Percentiles rank a stretch among this genome's conserved stretches.
Conservation (phyloP, 2,888 invertebrate genomes). For the Aphodius granarius region DNA sequence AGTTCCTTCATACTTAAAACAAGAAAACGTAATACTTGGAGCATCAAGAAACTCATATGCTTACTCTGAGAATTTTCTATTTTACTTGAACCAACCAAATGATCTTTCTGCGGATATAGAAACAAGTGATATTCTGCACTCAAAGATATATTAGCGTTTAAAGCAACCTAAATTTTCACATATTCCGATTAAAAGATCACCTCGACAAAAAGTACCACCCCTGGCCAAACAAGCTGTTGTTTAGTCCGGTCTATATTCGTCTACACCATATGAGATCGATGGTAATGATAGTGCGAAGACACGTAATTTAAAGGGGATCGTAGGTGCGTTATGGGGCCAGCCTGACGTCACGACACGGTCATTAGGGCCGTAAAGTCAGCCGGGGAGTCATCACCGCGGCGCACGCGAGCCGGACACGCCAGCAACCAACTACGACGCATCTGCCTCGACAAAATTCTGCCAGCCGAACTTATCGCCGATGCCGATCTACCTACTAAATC, state of each 20-base stretch:
- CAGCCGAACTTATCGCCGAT: neutral
- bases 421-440: constrained; percentile 31
- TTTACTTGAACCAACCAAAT: too few species aligned
- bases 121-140: too few species aligned
- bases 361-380: constrained; percentile 39
- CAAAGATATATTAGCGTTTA: too few species aligned
- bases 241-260: neutral
- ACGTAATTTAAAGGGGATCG: constrained; percentile 31
- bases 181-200: neutral
- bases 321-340: constrained; percentile 26
- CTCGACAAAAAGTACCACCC: neutral
- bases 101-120: too few species aligned
- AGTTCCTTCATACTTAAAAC: too few species aligned
- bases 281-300: constrained; percentile 18
- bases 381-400: constrained; percentile 33
- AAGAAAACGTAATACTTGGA: too few species aligned
- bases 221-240: neutral
- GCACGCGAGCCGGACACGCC: constrained; percentile 36
- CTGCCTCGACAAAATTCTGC: constrained; percentile 27
- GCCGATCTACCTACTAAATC: neutral
- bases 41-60: too few species aligned
- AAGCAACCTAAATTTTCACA: neutral
- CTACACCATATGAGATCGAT: neutral
- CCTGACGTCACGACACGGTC: constrained; percentile 37
- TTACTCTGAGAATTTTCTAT: too few species aligned